Base-by-base conservation (phyloP, 1,140 invertebrate genomes). In the Lasioglossum baleicum region DNA sequence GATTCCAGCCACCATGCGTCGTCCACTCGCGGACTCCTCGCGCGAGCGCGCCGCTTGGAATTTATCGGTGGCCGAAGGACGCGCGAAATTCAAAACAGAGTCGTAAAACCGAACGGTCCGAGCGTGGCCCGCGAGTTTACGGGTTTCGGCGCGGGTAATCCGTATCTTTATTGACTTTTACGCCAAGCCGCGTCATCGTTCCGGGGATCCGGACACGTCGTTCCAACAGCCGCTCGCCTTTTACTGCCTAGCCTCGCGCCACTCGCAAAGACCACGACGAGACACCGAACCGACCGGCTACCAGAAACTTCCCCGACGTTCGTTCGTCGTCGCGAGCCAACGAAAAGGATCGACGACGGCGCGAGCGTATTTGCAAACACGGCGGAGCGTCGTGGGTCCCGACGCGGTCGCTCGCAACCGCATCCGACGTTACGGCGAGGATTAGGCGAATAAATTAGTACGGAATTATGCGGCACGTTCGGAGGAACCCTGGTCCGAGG, bases 81-180 rank as follows among this genome's bases (percentile, higher is more conserved):
- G 61, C 63, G 86, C 78, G 75, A 84, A 83, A 88, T 83, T 89
- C 82, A 80, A 89, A 88, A 85, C 79, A 82, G 75, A 76, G 66
- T 89, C 87, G 82, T 90, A 89, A 90, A 90, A 80, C 69, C 58
- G 78, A 81, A 76, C 56, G 74, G 61, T 71, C 67, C 72, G 48
- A 22, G 31, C 63, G 26, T 61, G 67, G n/a, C n/a, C n/a, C n/a
- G 65, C 63, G 80, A 63, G 48, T 87, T 88, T 86, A 88, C 79
- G 81, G 71, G 15, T 81, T 70, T 78, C 61, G 58, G 65, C 66
- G 42, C 60, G 68, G 70, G 75, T 90, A 90, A 90, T 90, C 88
- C 84, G 80, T 69, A 85, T 87, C 87, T 90, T 90, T 90, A 89
- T 90, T 82, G 87, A 83, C 83, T 83, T 88, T 88, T 85, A 86